phyloP scores from a whole-genome alignment of 2,113 vertebrate species.

The Salminus brasiliensis region DNA sequence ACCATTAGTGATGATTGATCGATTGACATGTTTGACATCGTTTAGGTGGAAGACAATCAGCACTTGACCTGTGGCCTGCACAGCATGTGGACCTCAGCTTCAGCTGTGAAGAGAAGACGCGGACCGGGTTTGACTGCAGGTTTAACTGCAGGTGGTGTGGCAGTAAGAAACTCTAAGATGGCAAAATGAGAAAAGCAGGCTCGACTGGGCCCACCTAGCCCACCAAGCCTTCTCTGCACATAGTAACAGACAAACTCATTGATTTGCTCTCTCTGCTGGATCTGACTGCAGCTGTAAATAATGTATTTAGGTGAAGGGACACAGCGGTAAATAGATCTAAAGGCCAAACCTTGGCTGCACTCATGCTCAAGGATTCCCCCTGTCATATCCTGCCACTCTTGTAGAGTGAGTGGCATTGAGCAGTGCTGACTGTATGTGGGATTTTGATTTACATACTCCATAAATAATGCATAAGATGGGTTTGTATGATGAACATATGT shows the following conservation, averaged over 20 bases:
- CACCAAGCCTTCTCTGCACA: not conserved
- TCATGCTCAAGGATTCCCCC: not conserved
- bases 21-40: too few relatives aligned
- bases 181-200: too few relatives aligned
- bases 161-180: too few relatives aligned
- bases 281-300: constrained; percentile 58
- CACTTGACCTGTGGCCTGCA: too few relatives aligned
- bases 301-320: constrained; percentile 54
- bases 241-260: constrained; percentile 55
- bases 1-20: not conserved
- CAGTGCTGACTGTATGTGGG: not conserved
- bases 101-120: too few relatives aligned
- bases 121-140: too few relatives aligned
- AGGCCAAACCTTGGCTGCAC: not conserved
- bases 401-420: not conserved
- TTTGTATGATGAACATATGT: not conserved
- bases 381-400: not conserved
- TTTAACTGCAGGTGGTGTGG: too few relatives aligned
- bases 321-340: not conserved
- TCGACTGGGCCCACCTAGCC: too few relatives aligned
- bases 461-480: not conserved
- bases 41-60: too few relatives aligned
- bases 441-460: not conserved
- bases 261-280: constrained; percentile 64
- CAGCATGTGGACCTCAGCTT: too few relatives aligned